Percentiles rank a stretch among this genome's conserved stretches.
These are phyloP conservation scores for Ischnura elegans DNA, from an alignment of 2,888 invertebrate genomes.

Conservation along the genomic window DNA sequence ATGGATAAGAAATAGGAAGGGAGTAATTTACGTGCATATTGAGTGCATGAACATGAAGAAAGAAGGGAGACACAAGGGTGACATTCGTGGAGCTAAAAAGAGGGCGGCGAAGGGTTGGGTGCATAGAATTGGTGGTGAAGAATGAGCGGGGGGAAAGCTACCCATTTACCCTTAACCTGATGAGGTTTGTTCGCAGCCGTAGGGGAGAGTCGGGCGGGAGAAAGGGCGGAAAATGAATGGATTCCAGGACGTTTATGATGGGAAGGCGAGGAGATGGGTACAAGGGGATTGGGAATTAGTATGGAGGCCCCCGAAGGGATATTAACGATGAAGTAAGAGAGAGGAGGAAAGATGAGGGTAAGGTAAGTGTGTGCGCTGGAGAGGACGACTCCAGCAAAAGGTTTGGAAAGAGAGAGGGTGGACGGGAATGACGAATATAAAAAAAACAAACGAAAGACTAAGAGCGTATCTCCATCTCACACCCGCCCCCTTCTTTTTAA, in stretches of 20 bases:
- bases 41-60: too few species aligned
- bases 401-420: background rate
- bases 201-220: background rate
- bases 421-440: too few species aligned
- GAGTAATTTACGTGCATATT: too few species aligned
- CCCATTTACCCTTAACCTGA: slow-evolving; percentile 6
- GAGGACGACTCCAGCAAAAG: slow-evolving; percentile 2
- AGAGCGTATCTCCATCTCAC: background rate
- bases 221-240: slow-evolving; percentile 1
- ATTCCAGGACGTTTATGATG: slow-evolving; percentile 24
- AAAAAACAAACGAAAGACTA: background rate
- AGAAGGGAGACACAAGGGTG: background rate
- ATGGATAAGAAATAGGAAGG: too few species aligned
- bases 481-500: background rate
- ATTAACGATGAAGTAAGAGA: slow-evolving; percentile 8
- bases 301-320: slow-evolving; percentile 9
- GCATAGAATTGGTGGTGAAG: too few species aligned
- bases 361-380: background rate
- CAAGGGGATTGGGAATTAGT: background rate
- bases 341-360: background rate
- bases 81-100: background rate
- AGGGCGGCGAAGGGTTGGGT: background rate
- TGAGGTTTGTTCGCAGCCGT: background rate
- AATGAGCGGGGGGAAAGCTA: background rate
- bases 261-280: background rate